phyloP scores from a whole-genome alignment of 2,797 vertebrate genomes.

The Myotis daubentonii region DNA sequence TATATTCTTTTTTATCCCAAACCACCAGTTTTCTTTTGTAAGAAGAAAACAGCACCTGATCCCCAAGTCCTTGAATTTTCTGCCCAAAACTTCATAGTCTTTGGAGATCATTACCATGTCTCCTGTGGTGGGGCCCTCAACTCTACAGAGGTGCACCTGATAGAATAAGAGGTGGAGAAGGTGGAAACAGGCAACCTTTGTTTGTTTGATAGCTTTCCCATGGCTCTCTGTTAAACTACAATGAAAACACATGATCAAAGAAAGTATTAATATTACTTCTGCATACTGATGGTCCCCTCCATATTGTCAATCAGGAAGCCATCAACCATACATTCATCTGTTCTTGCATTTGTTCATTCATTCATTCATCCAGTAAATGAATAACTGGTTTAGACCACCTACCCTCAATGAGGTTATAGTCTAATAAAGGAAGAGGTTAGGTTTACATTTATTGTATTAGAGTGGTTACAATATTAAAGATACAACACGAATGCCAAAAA shows the following conservation, averaged over 20 bases:
- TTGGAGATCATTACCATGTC: neutral
- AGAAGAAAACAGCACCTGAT: constrained; percentile 14
- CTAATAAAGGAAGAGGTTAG: neutral
- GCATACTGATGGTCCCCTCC: neutral
- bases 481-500: neutral
- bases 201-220: constrained; percentile 16
- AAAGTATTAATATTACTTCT: neutral
- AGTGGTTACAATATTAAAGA: neutral
- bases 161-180: constrained; percentile 32
- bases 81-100: neutral
- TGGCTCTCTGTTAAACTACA: constrained; percentile 16
- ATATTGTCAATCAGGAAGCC: neutral
- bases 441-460: constrained; percentile 8
- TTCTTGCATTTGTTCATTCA: neutral
- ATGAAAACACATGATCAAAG: neutral
- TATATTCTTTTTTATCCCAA: constrained; percentile 21
- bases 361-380: neutral
- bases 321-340: neutral
- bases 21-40: constrained; percentile 42
- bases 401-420: neutral
- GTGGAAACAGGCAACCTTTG: neutral
- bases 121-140: neutral
- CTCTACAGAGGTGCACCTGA: neutral
- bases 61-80: constrained; percentile 42
- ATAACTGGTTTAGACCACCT: constrained; percentile 26